A percentile compares a stretch with the other conserved stretches of the same genome.
phyloP scores from a whole-genome alignment of 2,113 vertebrate species.

The Crotalus viridis region DNA sequence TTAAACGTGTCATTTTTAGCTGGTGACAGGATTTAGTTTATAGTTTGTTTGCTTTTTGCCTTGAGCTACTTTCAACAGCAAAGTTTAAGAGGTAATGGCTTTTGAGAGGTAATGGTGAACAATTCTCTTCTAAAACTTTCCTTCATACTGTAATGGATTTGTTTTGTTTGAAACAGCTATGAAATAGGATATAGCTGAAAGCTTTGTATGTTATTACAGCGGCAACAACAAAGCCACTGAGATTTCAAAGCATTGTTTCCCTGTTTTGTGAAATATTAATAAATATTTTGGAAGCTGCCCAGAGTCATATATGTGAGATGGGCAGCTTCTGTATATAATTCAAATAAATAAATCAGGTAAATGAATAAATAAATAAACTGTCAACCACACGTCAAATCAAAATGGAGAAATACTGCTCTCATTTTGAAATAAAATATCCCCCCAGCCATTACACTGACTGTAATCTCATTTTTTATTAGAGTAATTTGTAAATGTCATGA shows the following conservation, averaged over 20 bases:
- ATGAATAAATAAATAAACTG: background rate
- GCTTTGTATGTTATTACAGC: slow-evolving; percentile 29
- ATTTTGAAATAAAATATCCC: slow-evolving; percentile 61
- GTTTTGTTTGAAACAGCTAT: slow-evolving; percentile 20
- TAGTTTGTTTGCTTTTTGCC: background rate
- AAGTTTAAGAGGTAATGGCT: background rate
- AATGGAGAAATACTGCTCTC: slow-evolving; percentile 52
- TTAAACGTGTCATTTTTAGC: background rate
- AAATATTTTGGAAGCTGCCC: background rate
- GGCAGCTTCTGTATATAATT: background rate
- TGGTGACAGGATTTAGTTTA: background rate
- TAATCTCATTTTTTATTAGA: slow-evolving; percentile 58
- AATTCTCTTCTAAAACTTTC: background rate
- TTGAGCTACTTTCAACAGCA: background rate
- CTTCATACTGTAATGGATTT: slow-evolving; percentile 4
- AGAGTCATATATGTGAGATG: background rate
- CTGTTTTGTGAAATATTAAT: slow-evolving; percentile 43
- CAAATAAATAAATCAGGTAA: background rate
- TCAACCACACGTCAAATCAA: slow-evolving; percentile 33
- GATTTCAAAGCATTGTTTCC: slow-evolving; percentile 41
- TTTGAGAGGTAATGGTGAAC: background rate
- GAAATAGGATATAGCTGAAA: slow-evolving; percentile 45
- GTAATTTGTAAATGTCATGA: slow-evolving; percentile 58
- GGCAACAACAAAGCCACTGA: slow-evolving; percentile 25
- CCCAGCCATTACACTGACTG: slow-evolving; percentile 44